Conservation (phyloP, 2,113 vertebrate genomes). For the Gyps fulvus region DNA sequence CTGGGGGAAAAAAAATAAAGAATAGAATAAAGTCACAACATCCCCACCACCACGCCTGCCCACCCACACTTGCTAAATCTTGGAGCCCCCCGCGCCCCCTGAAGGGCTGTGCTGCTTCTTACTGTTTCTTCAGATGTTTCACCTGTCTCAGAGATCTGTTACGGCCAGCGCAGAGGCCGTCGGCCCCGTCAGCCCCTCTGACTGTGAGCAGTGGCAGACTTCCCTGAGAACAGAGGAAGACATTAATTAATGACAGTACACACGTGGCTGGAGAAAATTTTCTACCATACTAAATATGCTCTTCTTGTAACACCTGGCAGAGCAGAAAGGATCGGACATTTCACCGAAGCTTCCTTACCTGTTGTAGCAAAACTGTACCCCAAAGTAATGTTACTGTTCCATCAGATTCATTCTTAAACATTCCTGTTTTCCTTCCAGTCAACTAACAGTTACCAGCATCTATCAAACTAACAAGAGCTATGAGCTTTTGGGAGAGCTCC, state of each 20-base stretch:
- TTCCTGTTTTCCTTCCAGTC: neutral
- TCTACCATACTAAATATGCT: neutral
- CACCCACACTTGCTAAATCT: too few relatives aligned
- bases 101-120: neutral
- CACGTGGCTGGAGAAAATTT: neutral
- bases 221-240: neutral
- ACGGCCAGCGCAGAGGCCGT: neutral
- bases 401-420: neutral
- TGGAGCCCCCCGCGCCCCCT: rapidly evolving
- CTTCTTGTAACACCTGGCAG: neutral
- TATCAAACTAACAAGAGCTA: neutral
- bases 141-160: neutral
- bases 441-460: neutral
- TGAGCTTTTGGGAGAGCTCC: neutral
- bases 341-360: neutral
- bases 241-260: neutral
- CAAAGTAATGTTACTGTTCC: too few relatives aligned
- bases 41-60: neutral
- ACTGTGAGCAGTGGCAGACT: rapidly evolving
- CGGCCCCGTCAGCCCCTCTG: neutral
- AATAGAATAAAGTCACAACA: neutral
- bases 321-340: neutral
- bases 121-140: neutral
- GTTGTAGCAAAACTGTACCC: rapidly evolving
- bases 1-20: too few relatives aligned